Evolutionary conservation across 2,113 vertebrate species (phyloP), one percentile per base, ranked within the genome.

Genomic region (Orcinus orca): DNA sequence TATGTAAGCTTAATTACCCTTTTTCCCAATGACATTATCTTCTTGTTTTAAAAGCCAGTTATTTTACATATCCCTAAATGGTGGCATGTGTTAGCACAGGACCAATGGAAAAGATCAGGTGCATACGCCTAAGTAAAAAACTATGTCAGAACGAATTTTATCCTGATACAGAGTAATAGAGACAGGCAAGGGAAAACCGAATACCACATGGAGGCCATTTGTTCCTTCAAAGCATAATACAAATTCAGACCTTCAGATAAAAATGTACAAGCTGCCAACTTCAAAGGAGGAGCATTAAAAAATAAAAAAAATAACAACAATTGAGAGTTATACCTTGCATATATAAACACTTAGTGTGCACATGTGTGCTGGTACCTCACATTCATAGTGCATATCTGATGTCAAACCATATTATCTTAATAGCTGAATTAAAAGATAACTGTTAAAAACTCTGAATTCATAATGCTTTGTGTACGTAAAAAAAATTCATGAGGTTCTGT

Each of bases 401-500:
- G 92, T 95, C 96, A 98, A 98, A 95, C 63, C 68, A 58, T 90
- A 73, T 93, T 92, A 97, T 58, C 73, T 97, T 98, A 97, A 84
- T 97, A 88, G 89, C 96, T 97, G 89, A 98, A 96, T 85, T 96
- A 89, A 65, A 15, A 83, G 80, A 85, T 96, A 98, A 88, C 81
- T 90, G 67, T 68, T 97, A 88, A 97, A 98, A 98, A 77, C 50
- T 97, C 84, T 92, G 93, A 87, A 95, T 98, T 98, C 77, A 55
- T 96, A 98, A 84, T 74, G 70, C 74, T 97, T 97, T 92, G 79
- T 95, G 94, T 96, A 96, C 93, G 95, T 97, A 96, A 98, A 98
- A 97, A 97, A 92, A 41, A 68, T 96, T 76, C 47, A 4, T 97
- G 87, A 96, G 53, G 85, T 98, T 98, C 82, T 95, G 53, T 89